These are phyloP conservation scores for Galeruca laticollis DNA, from an alignment of 2,888 invertebrate species.

Conservation along the genomic window DNA sequence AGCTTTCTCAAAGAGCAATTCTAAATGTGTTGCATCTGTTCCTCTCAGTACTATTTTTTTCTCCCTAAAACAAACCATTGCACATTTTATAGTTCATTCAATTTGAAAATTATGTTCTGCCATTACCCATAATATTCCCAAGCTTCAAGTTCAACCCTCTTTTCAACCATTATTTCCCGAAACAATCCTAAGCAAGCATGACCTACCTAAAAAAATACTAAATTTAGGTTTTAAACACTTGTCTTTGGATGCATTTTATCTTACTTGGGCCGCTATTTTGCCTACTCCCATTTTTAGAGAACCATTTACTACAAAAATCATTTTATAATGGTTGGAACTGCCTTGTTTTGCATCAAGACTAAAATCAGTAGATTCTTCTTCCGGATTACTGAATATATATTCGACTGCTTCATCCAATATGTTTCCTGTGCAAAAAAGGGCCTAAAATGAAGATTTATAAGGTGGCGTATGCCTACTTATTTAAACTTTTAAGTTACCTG, in stretches of 20 bases:
- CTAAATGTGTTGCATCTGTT: slow-evolving; percentile 62
- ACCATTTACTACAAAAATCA: slow-evolving; percentile 75
- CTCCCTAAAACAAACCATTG: slow-evolving; percentile 58
- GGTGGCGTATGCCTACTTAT: not conserved
- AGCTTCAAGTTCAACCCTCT: slow-evolving; percentile 66
- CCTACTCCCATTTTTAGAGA: slow-evolving; percentile 74
- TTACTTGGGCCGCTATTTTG: slow-evolving; percentile 72
- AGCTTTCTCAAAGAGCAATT: slow-evolving; percentile 62
- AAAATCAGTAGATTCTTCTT: slow-evolving; percentile 37
- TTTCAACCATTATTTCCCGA: slow-evolving; percentile 64
- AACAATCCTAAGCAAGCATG: slow-evolving; percentile 73
- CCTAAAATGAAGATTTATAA: slow-evolving; percentile 59
- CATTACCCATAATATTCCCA: slow-evolving; percentile 69
- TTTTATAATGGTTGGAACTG: slow-evolving; percentile 67
- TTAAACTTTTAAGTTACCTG: slow-evolving; percentile 57
- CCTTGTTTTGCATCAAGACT: slow-evolving; percentile 54
- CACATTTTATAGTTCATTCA: not conserved
- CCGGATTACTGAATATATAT: slow-evolving; percentile 69
- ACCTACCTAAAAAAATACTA: slow-evolving; percentile 64
- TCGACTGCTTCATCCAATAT: slow-evolving; percentile 69
- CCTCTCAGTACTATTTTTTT: slow-evolving; percentile 67
- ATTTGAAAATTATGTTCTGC: not conserved
- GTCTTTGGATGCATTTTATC: not conserved
- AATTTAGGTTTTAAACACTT: slow-evolving; percentile 32
- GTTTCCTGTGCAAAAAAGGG: slow-evolving; percentile 71